Conservation (phyloP, 2,888 invertebrate genomes). For the Calameuta pallipes region DNA sequence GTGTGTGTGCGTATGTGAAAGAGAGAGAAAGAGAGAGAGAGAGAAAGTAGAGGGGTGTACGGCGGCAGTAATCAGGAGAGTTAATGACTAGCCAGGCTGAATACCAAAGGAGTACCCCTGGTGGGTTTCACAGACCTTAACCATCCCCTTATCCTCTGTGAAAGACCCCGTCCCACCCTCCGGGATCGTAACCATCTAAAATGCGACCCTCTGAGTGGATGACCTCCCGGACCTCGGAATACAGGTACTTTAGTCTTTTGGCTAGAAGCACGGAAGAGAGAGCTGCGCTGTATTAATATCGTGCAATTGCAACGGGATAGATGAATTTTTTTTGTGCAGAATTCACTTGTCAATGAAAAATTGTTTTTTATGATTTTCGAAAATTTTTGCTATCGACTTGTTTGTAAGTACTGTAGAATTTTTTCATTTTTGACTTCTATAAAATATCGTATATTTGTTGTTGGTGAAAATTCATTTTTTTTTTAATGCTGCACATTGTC, state of each 20-base stretch:
- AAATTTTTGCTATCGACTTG: background rate
- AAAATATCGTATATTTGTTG: too few species aligned
- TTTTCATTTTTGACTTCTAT: too few species aligned
- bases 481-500: too few species aligned
- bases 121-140: background rate
- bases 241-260: background rate
- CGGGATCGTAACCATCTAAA: background rate
- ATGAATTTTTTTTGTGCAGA: background rate
- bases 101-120: background rate
- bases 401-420: too few species aligned
- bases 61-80: constrained; percentile 6
- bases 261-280: background rate
- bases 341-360: too few species aligned
- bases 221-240: background rate
- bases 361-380: background rate
- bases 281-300: background rate
- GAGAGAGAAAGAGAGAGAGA: constrained; percentile 12
- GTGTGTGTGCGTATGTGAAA: constrained; percentile 14
- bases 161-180: background rate
- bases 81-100: background rate
- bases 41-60: constrained; percentile 7
- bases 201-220: background rate
- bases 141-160: background rate
- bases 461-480: too few species aligned
- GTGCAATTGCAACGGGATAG: background rate